Evolutionary conservation across 2,113 vertebrate genomes (phyloP), one percentile per base, ranked within the genome.

Genomic region (Anhinga rufa): DNA sequence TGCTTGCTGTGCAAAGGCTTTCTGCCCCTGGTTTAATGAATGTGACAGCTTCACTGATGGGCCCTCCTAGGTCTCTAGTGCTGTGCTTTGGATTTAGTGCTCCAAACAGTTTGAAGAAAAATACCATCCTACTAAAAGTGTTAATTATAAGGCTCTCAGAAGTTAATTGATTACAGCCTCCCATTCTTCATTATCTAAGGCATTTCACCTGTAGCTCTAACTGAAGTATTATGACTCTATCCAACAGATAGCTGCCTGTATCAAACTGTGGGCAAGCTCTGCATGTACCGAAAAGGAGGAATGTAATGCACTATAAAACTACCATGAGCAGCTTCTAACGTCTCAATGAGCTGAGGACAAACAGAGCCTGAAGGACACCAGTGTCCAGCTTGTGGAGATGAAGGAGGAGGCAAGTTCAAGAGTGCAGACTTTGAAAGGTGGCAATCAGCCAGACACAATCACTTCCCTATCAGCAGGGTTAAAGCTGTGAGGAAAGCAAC

Each of bases 1-100:
- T 18, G 46, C 96, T 91, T 92, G 95, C 94, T 96, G 93, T 82
- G 83, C 89, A 82, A 72, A 72, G 71, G 36, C 82, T 93, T 96
- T 94, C 80, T 87, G 60, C 74, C 81, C 61, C 40, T 40, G 9
- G 31, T 34, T 95, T 92, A 95, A 85, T 66, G 86, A 49, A 29
- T 25, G 40, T 49, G 94, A 51, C 64, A 52, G 66, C 75, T 88
- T 75, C 34, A 19, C 60, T 90, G 94, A 92, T 91, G 92, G 65
- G 88, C 72, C 89, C 92, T 97, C 91, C 91, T 85, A 66, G 79
- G 94, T 86, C 75, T 91, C 76, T 85, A 60, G 66, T 46, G 75
- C 71, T 74, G 42, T 80, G 75, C 64, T 93, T 74, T 71, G 46
- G 88, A 82, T 91, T 82, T 89, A 95, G 69, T 69, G 55, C 71